Evolutionary conservation across 2,797 vertebrate species (phyloP), one percentile per base, ranked within the genome.

Genomic region (Acipenser transmontanus): DNA sequence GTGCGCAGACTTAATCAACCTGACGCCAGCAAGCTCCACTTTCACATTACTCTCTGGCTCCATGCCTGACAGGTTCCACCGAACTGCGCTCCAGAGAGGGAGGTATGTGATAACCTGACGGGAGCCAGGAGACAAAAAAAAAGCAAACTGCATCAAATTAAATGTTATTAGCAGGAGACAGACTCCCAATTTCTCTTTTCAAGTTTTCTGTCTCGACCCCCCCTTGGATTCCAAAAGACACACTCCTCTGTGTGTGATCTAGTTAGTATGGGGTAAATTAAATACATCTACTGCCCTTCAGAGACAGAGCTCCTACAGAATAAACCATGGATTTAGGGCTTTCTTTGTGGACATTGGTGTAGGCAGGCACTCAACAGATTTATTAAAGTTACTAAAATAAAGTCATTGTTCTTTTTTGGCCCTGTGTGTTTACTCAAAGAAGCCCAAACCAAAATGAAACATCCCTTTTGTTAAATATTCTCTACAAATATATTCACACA

Each of bases 1-100:
- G 74, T 90, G 91, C 82, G 70, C 70, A 76, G 81, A 86, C 84
- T 93, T 88, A 89, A 91, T 89, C 86, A 89, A 85, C 80, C 82
- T 74, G 82, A 88, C 70, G 81, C 84, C 88, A 87, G 82, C 78
- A 75, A 79, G 77, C 80, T 83, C 84, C 82, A 82, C 82, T 83
- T 84, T 79, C 79, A 81, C 82, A 74, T 84, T 82, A 86, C 80
- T 80, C 76, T 76, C 83, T 88, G 89, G 88, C 86, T 67, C 72
- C 64, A 66, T 76, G 87, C 87, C 87, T 82, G 86, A 87, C 85
- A 88, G 81, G 83, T 79, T 82, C 77, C 72, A 77, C 65, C 80
- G 78, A 62, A 78, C 78, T 79, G 79, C 68, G 80, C 80, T 73
- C 73, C 79, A 77, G 84, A 75, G 72, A 82, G 80, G 66, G 77